A percentile compares a stretch with the other conserved stretches of the same genome.
phyloP scores from a whole-genome alignment of 2,113 vertebrate genomes.

The Pontoporia blainvillei region DNA sequence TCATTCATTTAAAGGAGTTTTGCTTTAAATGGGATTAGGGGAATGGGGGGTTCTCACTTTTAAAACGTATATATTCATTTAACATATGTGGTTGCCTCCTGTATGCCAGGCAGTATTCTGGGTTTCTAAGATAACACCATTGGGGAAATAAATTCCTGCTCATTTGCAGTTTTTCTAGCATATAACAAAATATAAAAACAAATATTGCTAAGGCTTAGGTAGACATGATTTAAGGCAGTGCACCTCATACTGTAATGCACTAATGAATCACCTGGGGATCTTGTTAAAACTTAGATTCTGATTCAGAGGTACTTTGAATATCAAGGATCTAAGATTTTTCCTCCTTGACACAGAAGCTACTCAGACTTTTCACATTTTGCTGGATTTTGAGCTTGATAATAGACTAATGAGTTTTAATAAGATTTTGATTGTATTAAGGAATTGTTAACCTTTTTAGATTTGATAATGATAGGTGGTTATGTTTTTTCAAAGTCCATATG shows the following conservation, averaged over 20 bases:
- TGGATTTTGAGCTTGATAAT: constrained; percentile 13
- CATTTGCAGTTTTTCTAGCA: neutral
- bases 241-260: neutral
- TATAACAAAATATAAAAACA: neutral
- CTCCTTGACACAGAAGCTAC: neutral
- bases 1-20: neutral
- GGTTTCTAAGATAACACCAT: neutral
- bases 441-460: constrained; percentile 8
- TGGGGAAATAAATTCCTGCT: neutral
- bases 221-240: neutral
- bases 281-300: constrained; percentile 8
- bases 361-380: neutral
- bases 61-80: neutral
- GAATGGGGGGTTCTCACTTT: neutral
- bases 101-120: neutral
- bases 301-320: constrained; percentile 16
- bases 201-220: neutral
- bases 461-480: neutral
- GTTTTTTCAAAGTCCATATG: neutral
- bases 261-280: neutral
- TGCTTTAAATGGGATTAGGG: neutral
- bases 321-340: neutral
- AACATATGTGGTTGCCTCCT: neutral
- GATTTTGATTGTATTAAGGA: constrained; percentile 26
- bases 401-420: neutral